Conservation (phyloP, 2,113 vertebrate genomes). For the Monopterus albus region DNA sequence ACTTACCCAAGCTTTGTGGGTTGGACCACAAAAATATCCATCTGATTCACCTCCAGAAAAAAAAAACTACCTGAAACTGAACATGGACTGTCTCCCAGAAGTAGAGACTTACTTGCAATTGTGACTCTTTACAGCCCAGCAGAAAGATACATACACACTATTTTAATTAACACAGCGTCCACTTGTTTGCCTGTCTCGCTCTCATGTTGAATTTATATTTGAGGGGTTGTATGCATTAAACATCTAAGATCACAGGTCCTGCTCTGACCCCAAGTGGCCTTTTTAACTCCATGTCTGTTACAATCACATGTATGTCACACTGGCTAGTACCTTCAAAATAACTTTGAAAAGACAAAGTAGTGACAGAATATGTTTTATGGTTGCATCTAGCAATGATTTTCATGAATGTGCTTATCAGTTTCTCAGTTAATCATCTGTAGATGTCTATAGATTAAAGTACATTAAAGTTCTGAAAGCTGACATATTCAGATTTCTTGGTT, state of each 20-base stretch:
- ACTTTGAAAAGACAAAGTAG: background rate
- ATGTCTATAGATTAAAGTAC: no score
- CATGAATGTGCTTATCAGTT: background rate
- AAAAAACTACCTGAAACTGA: conserved; percentile 18
- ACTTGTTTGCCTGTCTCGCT: conserved; percentile 26
- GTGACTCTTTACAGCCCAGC: conserved; percentile 19
- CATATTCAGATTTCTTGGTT: background rate
- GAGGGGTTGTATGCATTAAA: conserved; percentile 54
- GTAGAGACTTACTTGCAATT: conserved; percentile 10
- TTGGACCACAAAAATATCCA: conserved; percentile 38
- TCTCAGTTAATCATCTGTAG: background rate
- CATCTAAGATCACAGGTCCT: conserved; percentile 44
- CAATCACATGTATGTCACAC: background rate
- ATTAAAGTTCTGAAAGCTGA: background rate
- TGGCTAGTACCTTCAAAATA: background rate
- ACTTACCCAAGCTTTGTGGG: conserved; percentile 40
- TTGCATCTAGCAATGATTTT: background rate
- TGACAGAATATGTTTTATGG: background rate
- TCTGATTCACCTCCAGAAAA: conserved; percentile 49
- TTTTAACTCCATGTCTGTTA: conserved; percentile 17
- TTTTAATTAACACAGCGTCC: conserved; percentile 15
- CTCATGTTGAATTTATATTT: conserved; percentile 54
- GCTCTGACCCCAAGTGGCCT: conserved; percentile 39
- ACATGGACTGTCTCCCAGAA: conserved; percentile 10
- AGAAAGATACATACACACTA: conserved; percentile 10